Percentiles rank a stretch among this genome's conserved stretches.
These are phyloP conservation scores for Heliothis subflexa DNA, from an alignment of 1,140 invertebrate species.

Conservation along the genomic window DNA sequence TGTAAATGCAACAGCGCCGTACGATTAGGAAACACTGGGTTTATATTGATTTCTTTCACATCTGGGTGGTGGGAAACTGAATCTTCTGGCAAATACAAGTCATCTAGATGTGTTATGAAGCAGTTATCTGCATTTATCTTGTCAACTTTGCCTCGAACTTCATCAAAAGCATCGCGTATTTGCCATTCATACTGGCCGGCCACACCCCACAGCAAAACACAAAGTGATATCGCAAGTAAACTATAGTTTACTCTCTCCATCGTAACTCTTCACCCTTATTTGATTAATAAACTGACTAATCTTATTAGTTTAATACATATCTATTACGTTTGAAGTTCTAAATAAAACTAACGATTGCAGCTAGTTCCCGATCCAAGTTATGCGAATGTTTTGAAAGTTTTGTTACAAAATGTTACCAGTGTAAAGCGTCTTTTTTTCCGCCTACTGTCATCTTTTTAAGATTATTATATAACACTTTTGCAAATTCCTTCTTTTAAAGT, in stretches of 20 bases:
- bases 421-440: neutral
- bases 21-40: conserved; percentile 97
- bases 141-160: conserved; percentile 93
- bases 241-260: conserved; percentile 75
- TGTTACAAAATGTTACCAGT: neutral
- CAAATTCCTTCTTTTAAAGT: too few species aligned
- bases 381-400: conserved; percentile 18
- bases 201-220: conserved; percentile 87
- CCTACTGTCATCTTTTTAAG: too few species aligned
- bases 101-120: conserved; percentile 93
- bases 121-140: conserved; percentile 95
- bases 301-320: conserved; percentile 46
- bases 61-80: conserved; percentile 96
- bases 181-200: conserved; percentile 96
- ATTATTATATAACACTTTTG: too few species aligned
- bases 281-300: conserved; percentile 47
- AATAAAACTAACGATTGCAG: conserved; percentile 3
- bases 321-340: neutral
- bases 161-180: conserved; percentile 94
- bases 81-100: conserved; percentile 94
- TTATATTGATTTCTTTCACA: conserved; percentile 97
- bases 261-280: conserved; percentile 55
- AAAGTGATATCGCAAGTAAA: conserved; percentile 73
- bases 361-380: neutral
- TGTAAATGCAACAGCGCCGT: conserved; percentile 97